phyloP scores from a whole-genome alignment of 2,797 vertebrate species.

The Australoheros facetus region DNA sequence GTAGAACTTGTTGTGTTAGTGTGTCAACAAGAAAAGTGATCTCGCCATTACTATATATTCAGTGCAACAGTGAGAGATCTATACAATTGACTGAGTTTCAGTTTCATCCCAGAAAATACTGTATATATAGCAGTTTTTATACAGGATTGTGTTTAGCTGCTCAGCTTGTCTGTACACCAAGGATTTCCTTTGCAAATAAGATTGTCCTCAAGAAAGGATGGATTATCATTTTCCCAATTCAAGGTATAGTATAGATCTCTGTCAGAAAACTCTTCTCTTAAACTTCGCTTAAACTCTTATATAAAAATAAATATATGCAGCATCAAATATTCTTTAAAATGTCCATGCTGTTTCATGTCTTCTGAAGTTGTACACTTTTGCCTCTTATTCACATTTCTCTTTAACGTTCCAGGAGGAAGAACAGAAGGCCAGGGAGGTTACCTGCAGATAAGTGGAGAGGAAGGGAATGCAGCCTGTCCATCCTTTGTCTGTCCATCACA shows the following conservation, averaged over 20 bases:
- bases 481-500: constrained; percentile 60
- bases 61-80: constrained; percentile 42
- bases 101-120: constrained; percentile 50
- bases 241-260: constrained; percentile 38
- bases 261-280: constrained; percentile 23
- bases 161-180: constrained; percentile 34
- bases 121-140: constrained; percentile 29
- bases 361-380: constrained; percentile 46
- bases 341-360: constrained; percentile 48
- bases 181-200: constrained; percentile 30
- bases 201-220: constrained; percentile 53
- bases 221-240: constrained; percentile 55
- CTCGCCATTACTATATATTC: constrained; percentile 40
- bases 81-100: constrained; percentile 43
- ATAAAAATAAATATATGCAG: constrained; percentile 71
- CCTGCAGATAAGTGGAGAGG: constrained; percentile 40
- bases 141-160: constrained; percentile 39
- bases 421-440: constrained; percentile 31
- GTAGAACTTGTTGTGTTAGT: constrained; percentile 57
- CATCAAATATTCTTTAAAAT: constrained; percentile 53
- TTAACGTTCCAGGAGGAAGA: constrained; percentile 37
- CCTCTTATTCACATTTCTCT: constrained; percentile 48
- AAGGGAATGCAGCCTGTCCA: constrained; percentile 53
- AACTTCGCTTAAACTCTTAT: constrained; percentile 18
- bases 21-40: constrained; percentile 44